These are phyloP conservation scores for Synergus umbraculus DNA, from an alignment of 2,888 invertebrate species.

Conservation along the genomic window DNA sequence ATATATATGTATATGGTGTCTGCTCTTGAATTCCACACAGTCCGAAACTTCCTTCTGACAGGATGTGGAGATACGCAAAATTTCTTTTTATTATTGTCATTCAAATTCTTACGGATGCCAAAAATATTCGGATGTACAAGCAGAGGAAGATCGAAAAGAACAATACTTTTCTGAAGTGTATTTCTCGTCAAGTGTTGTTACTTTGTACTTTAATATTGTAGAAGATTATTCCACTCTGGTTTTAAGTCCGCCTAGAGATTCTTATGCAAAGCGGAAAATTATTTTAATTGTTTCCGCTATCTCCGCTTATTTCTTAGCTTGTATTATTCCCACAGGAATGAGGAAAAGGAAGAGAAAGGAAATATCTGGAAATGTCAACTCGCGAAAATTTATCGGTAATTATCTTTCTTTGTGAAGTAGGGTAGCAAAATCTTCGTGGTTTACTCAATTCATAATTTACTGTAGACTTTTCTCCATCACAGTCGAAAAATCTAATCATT, in stretches of 20 bases:
- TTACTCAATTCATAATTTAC: slow-evolving; percentile 50
- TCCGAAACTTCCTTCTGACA: slow-evolving; percentile 4
- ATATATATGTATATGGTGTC: slow-evolving; percentile 1
- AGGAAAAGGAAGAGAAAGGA: slow-evolving; percentile 36
- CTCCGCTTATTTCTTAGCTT: slow-evolving; percentile 37
- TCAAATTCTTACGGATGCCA: not conserved
- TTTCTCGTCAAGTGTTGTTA: slow-evolving; percentile 26
- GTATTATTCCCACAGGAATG: slow-evolving; percentile 44
- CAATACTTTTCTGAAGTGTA: not conserved
- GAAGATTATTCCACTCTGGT: slow-evolving; percentile 22
- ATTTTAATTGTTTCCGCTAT: slow-evolving; percentile 39
- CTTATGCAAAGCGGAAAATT: slow-evolving; percentile 39
- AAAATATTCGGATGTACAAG: not conserved
- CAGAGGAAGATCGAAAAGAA: not conserved
- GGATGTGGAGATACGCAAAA: not conserved
- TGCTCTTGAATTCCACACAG: not conserved
- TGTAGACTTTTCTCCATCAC: not conserved
- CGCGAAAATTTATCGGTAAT: slow-evolving; percentile 54
- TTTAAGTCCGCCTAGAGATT: slow-evolving; percentile 23
- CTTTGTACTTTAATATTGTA: slow-evolving; percentile 22
- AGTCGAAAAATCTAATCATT: not conserved
- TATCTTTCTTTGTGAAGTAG: slow-evolving; percentile 48
- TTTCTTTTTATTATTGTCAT: not conserved
- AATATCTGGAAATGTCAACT: slow-evolving; percentile 50
- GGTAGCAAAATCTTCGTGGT: slow-evolving; percentile 45